A percentile compares a stretch with the other conserved stretches of the same genome.
Conservation (phyloP, 2,113 vertebrate genomes). For the Mungos mungo region DNA sequence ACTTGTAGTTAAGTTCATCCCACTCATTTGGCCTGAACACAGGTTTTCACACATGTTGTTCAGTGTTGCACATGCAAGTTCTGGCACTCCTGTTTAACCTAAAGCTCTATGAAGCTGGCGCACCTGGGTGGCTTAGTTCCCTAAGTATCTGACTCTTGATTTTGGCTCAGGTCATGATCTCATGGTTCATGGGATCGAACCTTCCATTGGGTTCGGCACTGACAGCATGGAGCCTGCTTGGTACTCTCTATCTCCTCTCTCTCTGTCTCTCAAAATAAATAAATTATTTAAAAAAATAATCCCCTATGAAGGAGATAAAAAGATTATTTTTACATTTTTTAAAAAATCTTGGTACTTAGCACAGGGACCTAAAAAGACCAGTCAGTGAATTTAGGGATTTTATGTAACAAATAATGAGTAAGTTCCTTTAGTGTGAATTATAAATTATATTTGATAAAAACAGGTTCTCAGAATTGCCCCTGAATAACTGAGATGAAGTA, state of each 20-base stretch:
- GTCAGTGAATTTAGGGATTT: not conserved
- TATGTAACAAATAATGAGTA: not conserved
- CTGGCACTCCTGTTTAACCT: not conserved
- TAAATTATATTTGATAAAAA: not conserved
- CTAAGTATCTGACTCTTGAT: too few species aligned
- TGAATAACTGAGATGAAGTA: not conserved
- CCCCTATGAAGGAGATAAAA: not conserved
- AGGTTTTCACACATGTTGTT: not conserved
- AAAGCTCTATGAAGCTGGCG: not conserved
- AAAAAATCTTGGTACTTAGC: not conserved
- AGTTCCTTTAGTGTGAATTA: not conserved
- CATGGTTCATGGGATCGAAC: too few species aligned
- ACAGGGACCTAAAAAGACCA: not conserved
- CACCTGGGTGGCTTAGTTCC: too few species aligned
- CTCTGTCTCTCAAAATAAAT: too few species aligned
- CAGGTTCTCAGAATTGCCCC: not conserved
- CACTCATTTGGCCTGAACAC: not conserved
- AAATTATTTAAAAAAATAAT: not conserved
- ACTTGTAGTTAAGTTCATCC: not conserved
- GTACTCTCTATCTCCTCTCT: too few species aligned
- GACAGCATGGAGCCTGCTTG: too few species aligned
- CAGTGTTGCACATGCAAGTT: not conserved
- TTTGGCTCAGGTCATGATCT: too few species aligned
- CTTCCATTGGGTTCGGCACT: too few species aligned
- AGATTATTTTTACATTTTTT: not conserved